phyloP scores from a whole-genome alignment of 2,797 vertebrate species.

The Sebastes glaucus region DNA sequence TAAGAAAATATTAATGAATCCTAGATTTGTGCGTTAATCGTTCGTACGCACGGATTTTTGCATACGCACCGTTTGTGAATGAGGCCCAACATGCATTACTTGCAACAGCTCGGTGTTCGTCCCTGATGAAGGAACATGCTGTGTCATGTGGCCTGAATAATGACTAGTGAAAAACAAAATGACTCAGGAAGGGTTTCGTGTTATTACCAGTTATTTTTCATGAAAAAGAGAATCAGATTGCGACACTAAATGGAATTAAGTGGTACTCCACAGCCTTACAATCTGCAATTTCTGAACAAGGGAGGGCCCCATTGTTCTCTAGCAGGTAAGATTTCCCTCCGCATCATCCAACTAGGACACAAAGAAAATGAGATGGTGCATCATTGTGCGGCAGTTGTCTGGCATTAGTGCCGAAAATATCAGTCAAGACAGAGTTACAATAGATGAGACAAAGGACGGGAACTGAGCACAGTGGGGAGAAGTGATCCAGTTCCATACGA shows the following conservation, averaged over 20 bases:
- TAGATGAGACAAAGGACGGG: conserved; percentile 62
- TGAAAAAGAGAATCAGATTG: conserved; percentile 14
- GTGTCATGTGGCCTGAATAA: not conserved
- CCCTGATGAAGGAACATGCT: not conserved
- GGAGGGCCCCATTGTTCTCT: conserved; percentile 26
- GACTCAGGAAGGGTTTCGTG: not conserved
- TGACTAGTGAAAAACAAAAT: not conserved
- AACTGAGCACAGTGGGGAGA: conserved; percentile 43
- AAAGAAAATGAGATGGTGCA: conserved; percentile 43
- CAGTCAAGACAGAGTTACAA: conserved; percentile 58
- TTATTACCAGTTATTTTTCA: not conserved
- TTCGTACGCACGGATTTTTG: too few species aligned
- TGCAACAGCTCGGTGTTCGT: not conserved
- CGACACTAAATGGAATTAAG: conserved; percentile 37
- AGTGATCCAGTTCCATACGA: conserved; percentile 55
- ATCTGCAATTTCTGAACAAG: conserved; percentile 25
- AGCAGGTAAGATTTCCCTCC: conserved; percentile 30
- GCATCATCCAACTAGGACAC: conserved; percentile 51
- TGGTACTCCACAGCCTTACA: conserved; percentile 16
- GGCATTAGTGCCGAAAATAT: conserved; percentile 63
- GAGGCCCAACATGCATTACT: too few species aligned
- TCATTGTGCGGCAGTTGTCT: conserved; percentile 64
- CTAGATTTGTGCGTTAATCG: not conserved
- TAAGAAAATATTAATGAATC: not conserved
- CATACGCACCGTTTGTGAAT: too few species aligned